Base-by-base conservation (phyloP, 2,113 vertebrate genomes). In the Forbesichthys agassizii region DNA sequence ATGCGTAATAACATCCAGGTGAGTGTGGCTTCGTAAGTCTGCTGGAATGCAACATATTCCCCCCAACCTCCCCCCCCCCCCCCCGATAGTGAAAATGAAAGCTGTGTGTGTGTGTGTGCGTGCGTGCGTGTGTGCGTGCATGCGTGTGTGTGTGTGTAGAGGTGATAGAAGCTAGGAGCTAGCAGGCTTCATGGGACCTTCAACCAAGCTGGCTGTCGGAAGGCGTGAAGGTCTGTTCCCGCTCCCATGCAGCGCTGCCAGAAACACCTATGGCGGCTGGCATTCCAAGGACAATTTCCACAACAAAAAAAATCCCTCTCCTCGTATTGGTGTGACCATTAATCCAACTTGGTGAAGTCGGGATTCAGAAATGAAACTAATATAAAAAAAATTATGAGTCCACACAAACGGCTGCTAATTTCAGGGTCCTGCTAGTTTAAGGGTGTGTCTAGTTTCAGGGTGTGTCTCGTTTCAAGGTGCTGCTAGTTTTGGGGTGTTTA, bases 1-100 rank as follows among this genome's bases (percentile, higher is more conserved):
- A 20, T 71, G 36, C 33, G 65, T 90, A 90, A 89, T 88, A 88
- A 84, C 85, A 90, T 86, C 77, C 89, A 90, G 85, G 88, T 90
- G 88, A 88, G 66, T 76, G 49, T 13, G 13, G 64, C 64, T 75
- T 69, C 36, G 66, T 81, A 79, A 77, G 66, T 64, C 77, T 48
- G 0, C 66, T 68, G 79, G 82, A 90, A 88, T 86, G 82, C 68
- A 66, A 69, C 64, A 48, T 65, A 73, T n/a, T 79, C 59, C 61
- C 64, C 63, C 20, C 20, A 84, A 69, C 66, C 64, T 48, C 65
- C 3, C 36, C 64, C 52, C 65, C 36, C 36, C 36, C 36, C 1
- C 14, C 68, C 46, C 52, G 64, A 76, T 75, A 73, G 66, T 60
- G 71, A 71, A 82, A 81, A 61, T 69, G 63, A 66, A 77, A 81